Percentiles rank a stretch among this genome's conserved stretches.
These are phyloP conservation scores for Erynnis tages DNA, from an alignment of 2,888 invertebrate species.

Conservation along the genomic window DNA sequence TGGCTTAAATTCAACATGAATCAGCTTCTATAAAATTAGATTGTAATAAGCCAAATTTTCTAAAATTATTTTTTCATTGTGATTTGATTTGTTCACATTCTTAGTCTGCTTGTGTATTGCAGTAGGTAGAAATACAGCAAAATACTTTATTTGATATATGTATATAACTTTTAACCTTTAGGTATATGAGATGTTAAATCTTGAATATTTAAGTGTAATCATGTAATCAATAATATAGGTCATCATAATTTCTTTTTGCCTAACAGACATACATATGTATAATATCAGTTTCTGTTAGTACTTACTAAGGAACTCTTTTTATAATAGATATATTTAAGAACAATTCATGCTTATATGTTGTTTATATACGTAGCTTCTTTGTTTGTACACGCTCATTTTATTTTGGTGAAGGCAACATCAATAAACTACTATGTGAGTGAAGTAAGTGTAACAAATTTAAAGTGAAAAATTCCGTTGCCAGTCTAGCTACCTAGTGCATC, in stretches of 20 bases:
- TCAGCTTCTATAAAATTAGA: background rate
- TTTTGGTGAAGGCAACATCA: background rate
- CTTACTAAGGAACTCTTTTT: slow-evolving; percentile 18
- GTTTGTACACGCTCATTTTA: background rate
- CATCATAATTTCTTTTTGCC: no score
- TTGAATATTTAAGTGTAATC: no score
- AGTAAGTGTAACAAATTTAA: slow-evolving; percentile 5
- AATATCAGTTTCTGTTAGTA: background rate
- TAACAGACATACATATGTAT: no score
- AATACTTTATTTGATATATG: no score
- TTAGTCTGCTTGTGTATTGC: background rate
- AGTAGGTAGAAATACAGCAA: background rate
- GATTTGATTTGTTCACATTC: background rate
- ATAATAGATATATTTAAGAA: background rate
- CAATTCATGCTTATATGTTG: background rate
- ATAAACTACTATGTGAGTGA: slow-evolving; percentile 14
- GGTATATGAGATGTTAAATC: no score
- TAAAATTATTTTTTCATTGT: background rate
- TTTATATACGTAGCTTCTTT: background rate
- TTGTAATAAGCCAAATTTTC: background rate
- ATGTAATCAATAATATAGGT: no score
- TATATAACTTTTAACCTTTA: no score
- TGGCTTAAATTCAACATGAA: background rate
- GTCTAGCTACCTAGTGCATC: slow-evolving; percentile 30
- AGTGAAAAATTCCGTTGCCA: slow-evolving; percentile 10